Base-by-base conservation (phyloP, 2,797 vertebrate species). In the Paguma larvata region DNA sequence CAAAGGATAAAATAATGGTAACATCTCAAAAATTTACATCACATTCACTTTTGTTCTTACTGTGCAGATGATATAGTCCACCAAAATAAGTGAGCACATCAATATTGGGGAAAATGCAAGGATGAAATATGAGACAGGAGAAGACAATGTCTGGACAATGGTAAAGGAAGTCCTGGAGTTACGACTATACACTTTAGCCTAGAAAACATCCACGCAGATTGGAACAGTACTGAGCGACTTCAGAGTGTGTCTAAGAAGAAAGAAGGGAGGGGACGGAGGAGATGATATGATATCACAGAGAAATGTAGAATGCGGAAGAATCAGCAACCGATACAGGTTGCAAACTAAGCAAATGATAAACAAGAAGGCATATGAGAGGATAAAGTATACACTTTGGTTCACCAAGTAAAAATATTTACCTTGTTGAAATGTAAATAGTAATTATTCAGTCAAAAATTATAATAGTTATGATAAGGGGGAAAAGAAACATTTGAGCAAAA, bases 281-380 rank as follows among this genome's bases (percentile, higher is more conserved):
- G 34, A 38, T 93, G 8, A 1, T 80, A 38, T 93, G 8, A 1
- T 80, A 70, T 44, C 75, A 51, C 3, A 92, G 18, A 46, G 32
- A 79, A 79, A 84, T 48, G 19, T 14, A 72, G 32, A 62, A 92
- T 82, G 73, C 7, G 32, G 21, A 83, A 89, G 8, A 65, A 89
- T 85, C 34, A 85, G 30, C 30, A 85, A 56, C 10, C 38, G 5
- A 82, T 21, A 63, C 14, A 34, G n/a, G 44, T 21, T 89, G 30
- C 82, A 70, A 85, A 89, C 14, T n/a, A 89, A 90, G 63, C 65
- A 93, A 73, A 85, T 21, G 46, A 65, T 92, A 73, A 90, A 86
- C 53, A 86, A 85, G 77, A 84, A 53, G 27, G 8, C 15, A 4
- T 44, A 78, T 2, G 23, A 62, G 11, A n/a, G 5, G 38, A 25